phyloP scores from a whole-genome alignment of 1,140 invertebrate genomes.

The Drosophila leontia region DNA sequence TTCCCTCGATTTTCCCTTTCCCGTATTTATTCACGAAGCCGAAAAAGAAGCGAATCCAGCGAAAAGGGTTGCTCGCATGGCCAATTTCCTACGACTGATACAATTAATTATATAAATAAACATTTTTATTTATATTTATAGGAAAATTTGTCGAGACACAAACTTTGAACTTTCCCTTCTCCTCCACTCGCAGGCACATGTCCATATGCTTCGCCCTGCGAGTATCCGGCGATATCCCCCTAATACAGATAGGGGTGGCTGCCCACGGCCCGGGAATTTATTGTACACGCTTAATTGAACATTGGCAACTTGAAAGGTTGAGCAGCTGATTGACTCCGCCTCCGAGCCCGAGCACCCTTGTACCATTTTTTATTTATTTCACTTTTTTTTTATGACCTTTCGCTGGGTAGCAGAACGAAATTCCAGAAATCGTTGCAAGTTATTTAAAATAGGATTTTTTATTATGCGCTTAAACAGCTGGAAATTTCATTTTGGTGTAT shows the following conservation, averaged over 20 bases:
- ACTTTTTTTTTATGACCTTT: conserved; percentile 71
- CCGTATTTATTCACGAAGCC: conserved; percentile 63
- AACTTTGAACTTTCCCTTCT: conserved; percentile 72
- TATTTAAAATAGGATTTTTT: conserved; percentile 70
- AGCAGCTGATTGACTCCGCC: conserved; percentile 76
- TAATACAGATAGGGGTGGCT: conserved; percentile 46
- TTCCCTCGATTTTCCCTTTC: neutral
- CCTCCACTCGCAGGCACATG: conserved; percentile 26
- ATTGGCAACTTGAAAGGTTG: conserved; percentile 75
- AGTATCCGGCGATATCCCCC: conserved; percentile 7
- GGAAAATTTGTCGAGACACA: conserved; percentile 38
- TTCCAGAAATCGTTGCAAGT: conserved; percentile 55
- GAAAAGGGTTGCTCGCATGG: conserved; percentile 65
- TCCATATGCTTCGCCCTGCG: conserved; percentile 50
- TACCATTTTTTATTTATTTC: conserved; percentile 51
- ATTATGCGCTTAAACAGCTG: conserved; percentile 75
- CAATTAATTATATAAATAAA: conserved; percentile 83
- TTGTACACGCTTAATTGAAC: conserved; percentile 80
- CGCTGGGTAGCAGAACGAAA: conserved; percentile 15
- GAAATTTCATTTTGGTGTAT: conserved; percentile 66
- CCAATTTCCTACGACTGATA: conserved; percentile 48
- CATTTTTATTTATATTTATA: conserved; percentile 52
- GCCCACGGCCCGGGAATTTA: conserved; percentile 59
- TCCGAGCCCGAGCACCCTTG: conserved; percentile 14
- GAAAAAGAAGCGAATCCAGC: conserved; percentile 18